Conservation (phyloP, 2,888 invertebrate genomes). For the Ceriagrion tenellum region DNA sequence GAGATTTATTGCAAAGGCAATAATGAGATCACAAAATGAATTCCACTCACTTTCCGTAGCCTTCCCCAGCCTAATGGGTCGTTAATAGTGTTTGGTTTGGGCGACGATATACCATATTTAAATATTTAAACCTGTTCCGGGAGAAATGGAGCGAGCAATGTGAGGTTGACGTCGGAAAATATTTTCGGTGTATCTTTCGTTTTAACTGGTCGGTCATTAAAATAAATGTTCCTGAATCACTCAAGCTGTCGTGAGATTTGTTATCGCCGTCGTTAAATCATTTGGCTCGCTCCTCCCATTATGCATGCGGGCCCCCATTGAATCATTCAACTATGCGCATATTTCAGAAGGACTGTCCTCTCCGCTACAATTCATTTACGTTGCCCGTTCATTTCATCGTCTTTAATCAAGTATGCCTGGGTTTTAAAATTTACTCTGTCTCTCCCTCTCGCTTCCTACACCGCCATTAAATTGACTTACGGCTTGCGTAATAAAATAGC, state of each 20-base stretch:
- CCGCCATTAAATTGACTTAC: conserved; percentile 12
- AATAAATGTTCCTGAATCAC: conserved; percentile 1
- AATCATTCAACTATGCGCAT: conserved; percentile 29
- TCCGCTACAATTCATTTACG: background rate
- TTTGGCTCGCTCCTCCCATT: background rate
- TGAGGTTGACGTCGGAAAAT: background rate
- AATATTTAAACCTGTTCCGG: background rate
- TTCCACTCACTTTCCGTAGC: background rate
- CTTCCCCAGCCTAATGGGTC: background rate
- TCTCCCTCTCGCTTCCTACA: background rate
- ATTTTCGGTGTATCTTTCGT: background rate
- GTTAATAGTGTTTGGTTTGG: background rate
- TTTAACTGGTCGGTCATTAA: background rate
- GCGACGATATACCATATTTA: background rate
- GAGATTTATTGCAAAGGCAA: background rate
- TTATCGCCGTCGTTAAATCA: background rate
- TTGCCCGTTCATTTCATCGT: background rate
- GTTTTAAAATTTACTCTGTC: background rate
- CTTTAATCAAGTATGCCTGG: conserved; percentile 9
- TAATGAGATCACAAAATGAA: background rate
- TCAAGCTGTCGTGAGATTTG: background rate
- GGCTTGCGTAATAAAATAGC: conserved; percentile 32
- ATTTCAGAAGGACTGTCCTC: background rate
- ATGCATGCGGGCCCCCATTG: background rate
- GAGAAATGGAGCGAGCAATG: background rate